Percentiles rank a stretch among this genome's conserved stretches.
Conservation (phyloP, 2,113 vertebrate species). For the Elaphurus davidianus region DNA sequence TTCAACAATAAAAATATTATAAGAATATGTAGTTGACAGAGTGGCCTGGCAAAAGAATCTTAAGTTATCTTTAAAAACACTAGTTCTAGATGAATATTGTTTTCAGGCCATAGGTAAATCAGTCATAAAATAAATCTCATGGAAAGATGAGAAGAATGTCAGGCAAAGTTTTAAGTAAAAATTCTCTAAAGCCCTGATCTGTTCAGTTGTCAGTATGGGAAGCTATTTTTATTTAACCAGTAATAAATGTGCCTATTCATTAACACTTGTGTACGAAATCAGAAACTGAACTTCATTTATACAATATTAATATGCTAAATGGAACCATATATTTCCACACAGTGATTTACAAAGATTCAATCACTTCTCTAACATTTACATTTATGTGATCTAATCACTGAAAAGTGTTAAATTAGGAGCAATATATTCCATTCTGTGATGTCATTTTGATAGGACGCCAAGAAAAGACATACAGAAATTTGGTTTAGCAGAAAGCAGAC, state of each 20-base stretch:
- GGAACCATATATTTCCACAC: background rate
- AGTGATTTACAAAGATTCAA: constrained; percentile 36
- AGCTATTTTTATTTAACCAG: constrained; percentile 49
- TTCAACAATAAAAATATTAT: constrained; percentile 32
- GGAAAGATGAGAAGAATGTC: background rate
- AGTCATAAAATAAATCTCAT: background rate
- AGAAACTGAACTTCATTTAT: constrained; percentile 42
- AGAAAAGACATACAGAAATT: constrained; percentile 5
- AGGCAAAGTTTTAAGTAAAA: constrained; percentile 31
- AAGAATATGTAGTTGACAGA: background rate
- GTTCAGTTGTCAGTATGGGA: background rate
- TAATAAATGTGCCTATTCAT: constrained; percentile 16
- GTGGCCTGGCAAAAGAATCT: background rate
- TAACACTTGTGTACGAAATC: background rate
- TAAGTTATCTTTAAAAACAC: constrained; percentile 30
- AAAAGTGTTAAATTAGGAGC: constrained; percentile 2
- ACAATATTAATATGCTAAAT: background rate
- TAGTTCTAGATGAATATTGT: background rate
- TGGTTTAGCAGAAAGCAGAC: background rate
- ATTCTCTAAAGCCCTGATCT: background rate
- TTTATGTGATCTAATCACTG: constrained; percentile 21
- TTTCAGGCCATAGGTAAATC: background rate
- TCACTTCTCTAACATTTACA: constrained; percentile 23
- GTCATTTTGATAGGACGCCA: background rate
- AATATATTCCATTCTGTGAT: constrained; percentile 21